Conservation (phyloP, 2,113 vertebrate genomes). For the Mastomys natalensis region DNA sequence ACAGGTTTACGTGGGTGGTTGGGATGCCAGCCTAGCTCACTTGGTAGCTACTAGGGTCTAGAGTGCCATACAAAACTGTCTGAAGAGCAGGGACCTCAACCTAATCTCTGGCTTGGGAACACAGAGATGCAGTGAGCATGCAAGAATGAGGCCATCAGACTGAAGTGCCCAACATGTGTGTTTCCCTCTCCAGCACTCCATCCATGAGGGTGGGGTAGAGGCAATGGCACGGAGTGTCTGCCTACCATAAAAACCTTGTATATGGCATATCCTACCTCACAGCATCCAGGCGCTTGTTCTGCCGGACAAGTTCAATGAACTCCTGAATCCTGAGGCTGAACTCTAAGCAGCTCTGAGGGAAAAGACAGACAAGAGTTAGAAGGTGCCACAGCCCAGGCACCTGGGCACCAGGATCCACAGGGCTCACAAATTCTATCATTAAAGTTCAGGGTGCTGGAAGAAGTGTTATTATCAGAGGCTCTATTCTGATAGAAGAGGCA, state of each 20-base stretch:
- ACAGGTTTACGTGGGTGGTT: neutral
- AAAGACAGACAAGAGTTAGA: slow-evolving; percentile 78
- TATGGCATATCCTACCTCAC: slow-evolving; percentile 90
- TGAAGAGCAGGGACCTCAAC: neutral
- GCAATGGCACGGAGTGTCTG: fast-evolving
- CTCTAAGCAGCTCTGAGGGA: slow-evolving; percentile 97
- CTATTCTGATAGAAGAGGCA: fast-evolving
- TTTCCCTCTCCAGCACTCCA: neutral
- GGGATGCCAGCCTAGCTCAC: neutral
- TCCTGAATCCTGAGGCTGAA: slow-evolving; percentile 99
- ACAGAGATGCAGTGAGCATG: neutral
- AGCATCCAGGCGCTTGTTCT: slow-evolving; percentile 99
- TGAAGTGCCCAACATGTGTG: neutral
- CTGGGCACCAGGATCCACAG: fast-evolving
- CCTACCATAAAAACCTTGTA: fast-evolving
- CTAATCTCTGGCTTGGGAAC: neutral
- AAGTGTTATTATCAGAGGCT: no score
- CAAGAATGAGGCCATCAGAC: neutral
- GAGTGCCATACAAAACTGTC: neutral
- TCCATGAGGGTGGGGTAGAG: no score
- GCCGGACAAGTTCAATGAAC: slow-evolving; percentile 99
- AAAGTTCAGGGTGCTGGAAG: neutral
- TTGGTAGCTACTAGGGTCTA: neutral
- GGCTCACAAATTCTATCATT: neutral
- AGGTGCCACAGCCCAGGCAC: neutral